phyloP scores from a whole-genome alignment of 2,113 vertebrate species.

The Nibea coibor region DNA sequence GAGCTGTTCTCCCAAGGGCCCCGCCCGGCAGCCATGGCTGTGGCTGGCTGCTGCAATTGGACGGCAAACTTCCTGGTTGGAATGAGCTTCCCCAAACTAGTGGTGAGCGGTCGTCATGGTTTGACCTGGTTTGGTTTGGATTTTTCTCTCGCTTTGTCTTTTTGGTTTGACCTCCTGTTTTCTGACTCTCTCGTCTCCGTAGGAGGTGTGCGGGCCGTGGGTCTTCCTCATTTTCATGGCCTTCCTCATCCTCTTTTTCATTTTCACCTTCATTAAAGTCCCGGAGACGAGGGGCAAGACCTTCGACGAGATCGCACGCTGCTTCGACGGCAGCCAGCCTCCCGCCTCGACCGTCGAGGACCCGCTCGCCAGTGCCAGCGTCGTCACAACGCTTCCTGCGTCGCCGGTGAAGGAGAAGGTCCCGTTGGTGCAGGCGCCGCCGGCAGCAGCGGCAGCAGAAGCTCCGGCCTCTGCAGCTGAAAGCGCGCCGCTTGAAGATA shows the following conservation, averaged over 20 bases:
- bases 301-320: slow-evolving; percentile 92
- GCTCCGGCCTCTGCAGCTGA: slow-evolving; percentile 26
- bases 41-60: slow-evolving; percentile 97
- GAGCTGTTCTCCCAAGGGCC: slow-evolving; percentile 98
- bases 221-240: slow-evolving; percentile 92
- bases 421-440: slow-evolving; percentile 72
- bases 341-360: slow-evolving; percentile 13
- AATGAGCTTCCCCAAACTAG: slow-evolving; percentile 92
- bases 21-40: slow-evolving; percentile 93
- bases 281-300: slow-evolving; percentile 96
- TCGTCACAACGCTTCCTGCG: slow-evolving; percentile 51
- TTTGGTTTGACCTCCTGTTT: neutral
- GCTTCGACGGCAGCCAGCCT: slow-evolving; percentile 74
- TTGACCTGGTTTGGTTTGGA: neutral
- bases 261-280: slow-evolving; percentile 96
- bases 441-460: neutral
- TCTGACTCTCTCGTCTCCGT: neutral
- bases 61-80: slow-evolving; percentile 96
- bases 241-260: slow-evolving; percentile 90
- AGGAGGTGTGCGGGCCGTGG: slow-evolving; percentile 87
- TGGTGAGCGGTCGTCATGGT: slow-evolving; percentile 67
- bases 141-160: neutral
- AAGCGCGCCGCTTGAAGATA: slow-evolving; percentile 59
- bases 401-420: slow-evolving; percentile 80
- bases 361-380: slow-evolving; percentile 66